Evolutionary conservation across 2,888 invertebrate genomes (phyloP), one percentile per base, ranked within the genome.

Genomic region (Calliopum simillimum): DNA sequence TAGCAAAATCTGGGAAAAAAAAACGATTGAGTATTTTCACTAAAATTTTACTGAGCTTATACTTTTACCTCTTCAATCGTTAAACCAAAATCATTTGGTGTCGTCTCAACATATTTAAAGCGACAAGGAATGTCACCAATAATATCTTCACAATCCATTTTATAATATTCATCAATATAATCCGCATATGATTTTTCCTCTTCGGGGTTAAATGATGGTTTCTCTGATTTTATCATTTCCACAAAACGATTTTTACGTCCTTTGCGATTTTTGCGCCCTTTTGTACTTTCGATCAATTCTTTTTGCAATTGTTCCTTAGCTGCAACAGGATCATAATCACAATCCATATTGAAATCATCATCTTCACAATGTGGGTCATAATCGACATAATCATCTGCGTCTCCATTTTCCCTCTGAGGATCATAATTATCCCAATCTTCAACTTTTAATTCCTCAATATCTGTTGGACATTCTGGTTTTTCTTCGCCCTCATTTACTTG

Each of bases 131-230:
- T 85, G 81, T 98, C 97, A 0, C 92, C 98, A 62, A 99, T 93
- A 64, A 98, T 90, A 85, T 99, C 99, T 82, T 99, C 99, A 84
- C 94, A 99, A 85, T 98, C 96, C 82, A 98, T 88, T 79, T 93
- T 91, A 82, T 98, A 98, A 84, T 98, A 98, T 85, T 98, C 97
- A 79, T 98, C 96, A 82, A 97, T 91, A 82, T 97, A 97, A 78
- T 97, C 89, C 44, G 92, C 90, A 85, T 95, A 97, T 0, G 92
- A 92, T 79, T 88, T 88, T 73, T 93, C 90, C 71, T 91, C 88
- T 0, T 89, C 87, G 0, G 97, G 95, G 84, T 98, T 90, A 86
- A 94, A 98, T 66, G 90, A 88, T 0, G 98, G 98, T 82, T 97
- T 97, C 66, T 93, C 90, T 46, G 89, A 87, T 16, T 90, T 87